Conservation (phyloP, 2,888 invertebrate species). For the Koerneria pararmatus region DNA sequence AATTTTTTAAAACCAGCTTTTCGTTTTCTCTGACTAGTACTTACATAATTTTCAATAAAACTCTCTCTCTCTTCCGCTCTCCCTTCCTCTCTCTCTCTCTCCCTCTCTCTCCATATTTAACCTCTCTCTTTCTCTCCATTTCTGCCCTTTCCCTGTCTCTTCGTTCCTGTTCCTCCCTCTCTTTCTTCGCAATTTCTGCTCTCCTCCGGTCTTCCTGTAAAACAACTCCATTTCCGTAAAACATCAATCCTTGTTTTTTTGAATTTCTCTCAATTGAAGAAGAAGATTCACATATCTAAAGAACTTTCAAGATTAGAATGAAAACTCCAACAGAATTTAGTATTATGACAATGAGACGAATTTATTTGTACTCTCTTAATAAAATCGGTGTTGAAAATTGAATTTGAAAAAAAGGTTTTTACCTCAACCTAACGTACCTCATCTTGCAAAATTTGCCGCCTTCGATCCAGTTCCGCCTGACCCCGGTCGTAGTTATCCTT, state of each 20-base stretch:
- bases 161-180: slow-evolving; percentile 72
- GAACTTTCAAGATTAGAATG: no score
- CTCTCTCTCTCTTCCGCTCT: slow-evolving; percentile 46
- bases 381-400: neutral
- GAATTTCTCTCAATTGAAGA: no score
- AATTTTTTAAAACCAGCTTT: no score
- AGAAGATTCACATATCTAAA: no score
- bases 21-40: no score
- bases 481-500: slow-evolving; percentile 96
- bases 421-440: slow-evolving; percentile 73
- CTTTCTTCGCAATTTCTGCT: slow-evolving; percentile 67
- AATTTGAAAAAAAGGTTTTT: neutral
- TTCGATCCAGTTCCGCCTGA: slow-evolving; percentile 87
- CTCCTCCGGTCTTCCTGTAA: slow-evolving; percentile 1
- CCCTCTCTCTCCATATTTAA: slow-evolving; percentile 68
- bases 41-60: no score
- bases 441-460: slow-evolving; percentile 85
- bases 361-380: slow-evolving; percentile 63
- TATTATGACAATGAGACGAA: neutral
- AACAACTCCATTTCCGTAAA: neutral
- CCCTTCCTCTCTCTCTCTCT: slow-evolving; percentile 68
- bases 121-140: slow-evolving; percentile 68
- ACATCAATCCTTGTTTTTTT: no score
- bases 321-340: neutral
- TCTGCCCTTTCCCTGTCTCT: slow-evolving; percentile 81